These are phyloP conservation scores for Epizoanthus scotinus DNA, from an alignment of 92 coral and sea anemone species.

Conservation along the genomic window DNA sequence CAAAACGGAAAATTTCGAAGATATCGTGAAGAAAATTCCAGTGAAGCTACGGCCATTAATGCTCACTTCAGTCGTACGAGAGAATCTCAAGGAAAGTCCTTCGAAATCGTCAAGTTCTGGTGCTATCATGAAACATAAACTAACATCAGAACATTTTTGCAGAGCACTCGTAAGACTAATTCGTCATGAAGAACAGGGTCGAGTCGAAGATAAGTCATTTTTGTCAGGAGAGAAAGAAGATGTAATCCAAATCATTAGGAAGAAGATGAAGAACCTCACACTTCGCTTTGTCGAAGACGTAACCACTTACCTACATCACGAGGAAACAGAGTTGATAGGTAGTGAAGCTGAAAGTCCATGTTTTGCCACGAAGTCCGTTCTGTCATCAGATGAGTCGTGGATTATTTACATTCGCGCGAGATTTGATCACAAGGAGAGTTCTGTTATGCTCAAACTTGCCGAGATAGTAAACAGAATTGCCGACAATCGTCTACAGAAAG, in stretches of 20 bases:
- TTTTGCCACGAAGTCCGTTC: too few relatives aligned
- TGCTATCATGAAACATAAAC: conserved; percentile 24
- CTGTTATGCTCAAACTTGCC: neutral
- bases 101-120: conserved; percentile 18
- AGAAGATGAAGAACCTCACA: conserved; percentile 28
- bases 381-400: too few relatives aligned
- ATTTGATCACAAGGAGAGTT: neutral
- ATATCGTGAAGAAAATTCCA: conserved; percentile 42
- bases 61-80: conserved; percentile 47
- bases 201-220: conserved; percentile 15
- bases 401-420: neutral
- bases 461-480: neutral
- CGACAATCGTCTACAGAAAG: conserved; percentile 9
- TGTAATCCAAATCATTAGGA: neutral
- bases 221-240: neutral
- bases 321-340: conserved; percentile 41
- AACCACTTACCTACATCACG: conserved; percentile 29
- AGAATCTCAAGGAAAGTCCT: conserved; percentile 14
- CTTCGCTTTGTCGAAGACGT: conserved; percentile 12
- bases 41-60: conserved; percentile 40
- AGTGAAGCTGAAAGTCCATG: conserved; percentile 50
- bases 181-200: conserved; percentile 33
- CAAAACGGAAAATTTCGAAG: neutral
- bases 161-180: conserved; percentile 51
- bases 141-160: conserved; percentile 47